A percentile compares a stretch with the other conserved stretches of the same genome.
phyloP scores from a whole-genome alignment of 1,140 invertebrate genomes.

The Grapholita molesta region DNA sequence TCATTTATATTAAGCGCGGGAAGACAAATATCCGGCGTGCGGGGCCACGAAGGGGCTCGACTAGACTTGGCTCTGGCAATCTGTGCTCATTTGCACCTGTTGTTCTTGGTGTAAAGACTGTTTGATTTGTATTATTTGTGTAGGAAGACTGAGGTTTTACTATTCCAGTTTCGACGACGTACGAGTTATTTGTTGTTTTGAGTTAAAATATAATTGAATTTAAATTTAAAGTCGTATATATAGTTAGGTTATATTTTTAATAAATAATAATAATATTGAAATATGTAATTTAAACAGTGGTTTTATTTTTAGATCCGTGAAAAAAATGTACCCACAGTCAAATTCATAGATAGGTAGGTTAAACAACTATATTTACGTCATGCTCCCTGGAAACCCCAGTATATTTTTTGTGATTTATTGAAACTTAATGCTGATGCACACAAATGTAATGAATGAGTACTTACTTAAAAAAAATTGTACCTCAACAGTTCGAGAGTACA shows the following conservation, averaged over 20 bases:
- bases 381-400: too few relatives aligned
- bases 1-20: slow-evolving; percentile 54
- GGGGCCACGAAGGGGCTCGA: slow-evolving; percentile 9
- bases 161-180: slow-evolving; percentile 74
- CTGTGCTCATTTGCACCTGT: slow-evolving; percentile 48
- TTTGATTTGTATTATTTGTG: slow-evolving; percentile 61
- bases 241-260: slow-evolving; percentile 77
- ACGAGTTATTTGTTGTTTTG: slow-evolving; percentile 73
- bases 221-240: slow-evolving; percentile 77
- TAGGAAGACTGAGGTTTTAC: slow-evolving; percentile 75
- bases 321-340: not conserved
- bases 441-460: too few relatives aligned
- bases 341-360: too few relatives aligned
- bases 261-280: slow-evolving; percentile 78
- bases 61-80: slow-evolving; percentile 17
- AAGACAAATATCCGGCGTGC: not conserved
- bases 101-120: slow-evolving; percentile 49
- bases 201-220: slow-evolving; percentile 53
- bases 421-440: too few relatives aligned
- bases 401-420: too few relatives aligned
- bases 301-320: slow-evolving; percentile 53
- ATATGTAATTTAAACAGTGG: slow-evolving; percentile 69
- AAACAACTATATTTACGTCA: too few relatives aligned
- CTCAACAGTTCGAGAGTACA: too few relatives aligned
- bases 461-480: too few relatives aligned